Percentiles rank a stretch among this genome's conserved stretches.
These are phyloP conservation scores for Sericinus montela DNA, from an alignment of 2,888 invertebrate genomes.

Conservation along the genomic window DNA sequence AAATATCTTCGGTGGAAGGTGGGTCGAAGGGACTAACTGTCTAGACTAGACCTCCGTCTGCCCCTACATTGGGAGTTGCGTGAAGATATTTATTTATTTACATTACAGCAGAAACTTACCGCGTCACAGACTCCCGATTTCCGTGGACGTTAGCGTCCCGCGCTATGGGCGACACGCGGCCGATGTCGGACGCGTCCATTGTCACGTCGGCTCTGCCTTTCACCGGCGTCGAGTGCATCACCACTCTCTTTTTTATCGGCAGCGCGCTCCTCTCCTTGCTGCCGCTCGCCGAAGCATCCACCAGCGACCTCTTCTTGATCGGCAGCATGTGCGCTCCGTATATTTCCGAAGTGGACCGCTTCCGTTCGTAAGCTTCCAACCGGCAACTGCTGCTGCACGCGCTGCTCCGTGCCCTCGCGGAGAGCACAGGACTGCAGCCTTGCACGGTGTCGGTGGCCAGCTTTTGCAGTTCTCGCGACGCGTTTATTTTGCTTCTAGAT, in stretches of 20 bases:
- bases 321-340: conserved; percentile 48
- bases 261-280: conserved; percentile 21
- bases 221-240: conserved; percentile 61
- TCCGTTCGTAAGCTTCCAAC: conserved; percentile 11
- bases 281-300: conserved; percentile 12
- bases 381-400: conserved; percentile 18
- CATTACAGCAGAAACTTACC: background rate
- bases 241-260: conserved; percentile 53
- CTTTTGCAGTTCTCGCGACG: conserved; percentile 40
- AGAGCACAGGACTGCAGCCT: conserved; percentile 35
- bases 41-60: too few relatives aligned
- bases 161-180: conserved; percentile 56
- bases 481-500: conserved; percentile 19
- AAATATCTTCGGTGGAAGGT: too few relatives aligned
- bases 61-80: too few relatives aligned
- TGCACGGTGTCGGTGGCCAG: conserved; percentile 45
- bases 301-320: conserved; percentile 55
- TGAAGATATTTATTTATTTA: too few relatives aligned
- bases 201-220: conserved; percentile 35
- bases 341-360: conserved; percentile 36
- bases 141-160: background rate
- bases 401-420: conserved; percentile 33
- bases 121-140: background rate
- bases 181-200: conserved; percentile 40
- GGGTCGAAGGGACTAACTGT: too few relatives aligned